Conservation (phyloP, 2,888 invertebrate species). For the Sphaeridia pumilis region DNA sequence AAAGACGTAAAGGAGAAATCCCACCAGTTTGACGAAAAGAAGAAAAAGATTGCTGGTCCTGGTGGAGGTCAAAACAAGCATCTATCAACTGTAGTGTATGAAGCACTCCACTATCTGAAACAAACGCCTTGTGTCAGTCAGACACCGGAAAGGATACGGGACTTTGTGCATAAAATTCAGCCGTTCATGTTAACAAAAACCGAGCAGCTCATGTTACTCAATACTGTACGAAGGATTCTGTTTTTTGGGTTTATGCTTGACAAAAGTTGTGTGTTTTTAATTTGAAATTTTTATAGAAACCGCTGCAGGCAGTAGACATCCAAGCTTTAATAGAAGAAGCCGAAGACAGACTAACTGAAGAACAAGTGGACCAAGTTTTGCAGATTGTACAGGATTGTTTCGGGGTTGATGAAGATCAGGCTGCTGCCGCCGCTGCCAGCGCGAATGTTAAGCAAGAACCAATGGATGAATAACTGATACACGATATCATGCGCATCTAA, state of each 20-base stretch:
- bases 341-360: constrained; percentile 73
- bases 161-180: constrained; percentile 57
- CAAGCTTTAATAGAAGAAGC: constrained; percentile 67
- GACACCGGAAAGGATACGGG: constrained; percentile 51
- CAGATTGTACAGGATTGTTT: constrained; percentile 51
- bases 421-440: too few relatives aligned
- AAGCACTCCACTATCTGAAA: constrained; percentile 29
- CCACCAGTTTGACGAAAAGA: constrained; percentile 16
- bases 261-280: background rate
- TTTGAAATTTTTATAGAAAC: constrained; percentile 17
- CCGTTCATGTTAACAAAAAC: constrained; percentile 64
- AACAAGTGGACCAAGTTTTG: constrained; percentile 64
- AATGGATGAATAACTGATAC: constrained; percentile 1
- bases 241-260: too few relatives aligned
- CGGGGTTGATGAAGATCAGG: constrained; percentile 37
- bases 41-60: too few relatives aligned
- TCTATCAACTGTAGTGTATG: constrained; percentile 31
- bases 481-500: too few relatives aligned
- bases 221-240: too few relatives aligned
- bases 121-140: constrained; percentile 63
- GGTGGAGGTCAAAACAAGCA: constrained; percentile 24
- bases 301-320: constrained; percentile 31
- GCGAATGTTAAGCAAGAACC: background rate
- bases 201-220: constrained; percentile 75
- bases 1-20: constrained; percentile 24